Conservation (phyloP, 1,140 invertebrate genomes). For the Musca domestica region DNA sequence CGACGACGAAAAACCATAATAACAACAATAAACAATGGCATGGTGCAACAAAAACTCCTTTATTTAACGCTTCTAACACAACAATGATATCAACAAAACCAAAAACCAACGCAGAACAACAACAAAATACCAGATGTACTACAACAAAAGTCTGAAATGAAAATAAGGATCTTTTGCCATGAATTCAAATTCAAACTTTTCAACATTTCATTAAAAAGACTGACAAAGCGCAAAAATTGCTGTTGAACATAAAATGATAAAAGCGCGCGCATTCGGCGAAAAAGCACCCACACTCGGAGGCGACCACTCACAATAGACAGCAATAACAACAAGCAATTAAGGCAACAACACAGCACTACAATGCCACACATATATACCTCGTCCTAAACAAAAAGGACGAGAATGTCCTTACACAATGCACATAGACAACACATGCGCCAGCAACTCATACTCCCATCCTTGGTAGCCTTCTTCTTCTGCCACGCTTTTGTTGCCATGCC, state of each 20-base stretch:
- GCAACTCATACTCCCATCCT: not conserved
- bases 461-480: too few relatives aligned
- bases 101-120: too few relatives aligned
- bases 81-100: too few relatives aligned
- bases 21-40: not conserved
- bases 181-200: not conserved
- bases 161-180: too few relatives aligned
- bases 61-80: slow-evolving; percentile 12
- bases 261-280: slow-evolving; percentile 5
- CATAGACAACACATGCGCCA: slow-evolving; percentile 8
- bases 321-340: too few relatives aligned
- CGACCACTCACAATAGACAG: not conserved
- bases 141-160: too few relatives aligned
- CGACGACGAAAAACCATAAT: not conserved
- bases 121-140: too few relatives aligned
- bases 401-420: slow-evolving; percentile 13
- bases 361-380: not conserved
- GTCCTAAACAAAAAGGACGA: not conserved
- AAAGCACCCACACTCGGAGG: slow-evolving; percentile 9
- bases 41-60: slow-evolving; percentile 11
- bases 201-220: slow-evolving; percentile 15
- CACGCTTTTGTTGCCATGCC: not conserved
- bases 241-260: not conserved
- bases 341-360: not conserved
- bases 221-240: slow-evolving; percentile 11